These are phyloP conservation scores for Aromia moschata DNA, from an alignment of 2,888 invertebrate species.

Conservation along the genomic window DNA sequence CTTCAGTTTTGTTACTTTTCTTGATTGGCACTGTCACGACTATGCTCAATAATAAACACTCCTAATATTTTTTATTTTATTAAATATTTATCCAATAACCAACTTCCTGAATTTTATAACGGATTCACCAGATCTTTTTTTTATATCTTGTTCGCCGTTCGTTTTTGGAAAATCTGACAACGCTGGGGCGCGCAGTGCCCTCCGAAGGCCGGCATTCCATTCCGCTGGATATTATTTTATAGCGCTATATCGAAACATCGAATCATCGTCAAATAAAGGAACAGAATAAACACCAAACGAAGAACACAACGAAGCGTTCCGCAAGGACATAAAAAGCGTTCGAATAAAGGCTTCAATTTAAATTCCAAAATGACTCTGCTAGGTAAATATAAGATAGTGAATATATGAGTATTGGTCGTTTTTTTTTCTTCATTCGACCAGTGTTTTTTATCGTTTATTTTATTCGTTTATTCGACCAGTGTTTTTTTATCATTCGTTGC, in stretches of 20 bases:
- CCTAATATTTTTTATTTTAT: no score
- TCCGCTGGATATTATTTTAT: slow-evolving; percentile 1
- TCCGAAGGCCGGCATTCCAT: slow-evolving; percentile 10
- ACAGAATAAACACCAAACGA: slow-evolving; percentile 1
- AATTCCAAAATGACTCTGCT: not conserved
- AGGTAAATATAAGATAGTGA: not conserved
- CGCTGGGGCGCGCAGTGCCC: no score
- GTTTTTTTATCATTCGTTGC: not conserved
- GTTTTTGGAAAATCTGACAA: no score
- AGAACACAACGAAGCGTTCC: not conserved
- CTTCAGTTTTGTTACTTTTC: no score
- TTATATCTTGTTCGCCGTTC: no score
- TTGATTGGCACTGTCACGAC: no score
- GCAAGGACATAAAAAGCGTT: slow-evolving; percentile 1
- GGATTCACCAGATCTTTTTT: no score
- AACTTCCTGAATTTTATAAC: no score
- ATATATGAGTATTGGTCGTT: not conserved
- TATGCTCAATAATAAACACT: no score
- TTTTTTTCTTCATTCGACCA: not conserved
- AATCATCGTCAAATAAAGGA: slow-evolving; percentile 12
- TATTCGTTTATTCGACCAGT: not conserved
- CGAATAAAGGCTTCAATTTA: not conserved
- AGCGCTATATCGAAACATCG: not conserved
- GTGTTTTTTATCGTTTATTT: not conserved
- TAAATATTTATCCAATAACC: no score